A percentile compares a stretch with the other conserved stretches of the same genome.
Evolutionary conservation across 2,113 vertebrate genomes (phyloP).

Genomic region (Heloderma charlesbogerti): DNA sequence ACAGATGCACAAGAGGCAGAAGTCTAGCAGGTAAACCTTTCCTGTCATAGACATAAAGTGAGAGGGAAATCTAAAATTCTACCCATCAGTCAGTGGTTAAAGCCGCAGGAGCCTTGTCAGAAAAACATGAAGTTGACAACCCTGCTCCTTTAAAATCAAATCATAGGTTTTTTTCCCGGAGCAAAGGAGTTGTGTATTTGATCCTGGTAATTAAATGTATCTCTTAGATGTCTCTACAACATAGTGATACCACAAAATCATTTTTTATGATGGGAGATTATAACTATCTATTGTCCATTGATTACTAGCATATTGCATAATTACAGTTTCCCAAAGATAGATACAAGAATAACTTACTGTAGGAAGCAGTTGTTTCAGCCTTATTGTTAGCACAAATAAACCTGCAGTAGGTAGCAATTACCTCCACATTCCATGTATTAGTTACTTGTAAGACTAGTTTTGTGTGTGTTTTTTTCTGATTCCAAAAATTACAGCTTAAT

Average conservation of each 20-base stretch:
- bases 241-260: background rate
- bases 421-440: background rate
- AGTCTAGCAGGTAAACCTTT: background rate
- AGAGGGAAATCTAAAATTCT: background rate
- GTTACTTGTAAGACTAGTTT: constrained; percentile 11
- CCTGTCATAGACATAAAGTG: too few species aligned
- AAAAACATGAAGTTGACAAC: background rate
- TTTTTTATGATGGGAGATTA: background rate
- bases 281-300: constrained; percentile 1
- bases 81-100: background rate
- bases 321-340: background rate
- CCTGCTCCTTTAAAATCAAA: background rate
- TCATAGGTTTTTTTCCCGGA: background rate
- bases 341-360: background rate
- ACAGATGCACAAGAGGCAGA: background rate
- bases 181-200: background rate
- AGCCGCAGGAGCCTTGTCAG: background rate
- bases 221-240: background rate
- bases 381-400: constrained; percentile 1
- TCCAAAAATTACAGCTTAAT: constrained; percentile 24
- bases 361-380: constrained; percentile 2
- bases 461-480: background rate
- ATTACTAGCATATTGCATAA: constrained; percentile 13
- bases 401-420: constrained; percentile 21
- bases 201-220: background rate